Percentiles rank a stretch among this genome's conserved stretches.
Evolutionary conservation across 2,888 invertebrate genomes (phyloP).

Genomic region (Calameuta filiformis): DNA sequence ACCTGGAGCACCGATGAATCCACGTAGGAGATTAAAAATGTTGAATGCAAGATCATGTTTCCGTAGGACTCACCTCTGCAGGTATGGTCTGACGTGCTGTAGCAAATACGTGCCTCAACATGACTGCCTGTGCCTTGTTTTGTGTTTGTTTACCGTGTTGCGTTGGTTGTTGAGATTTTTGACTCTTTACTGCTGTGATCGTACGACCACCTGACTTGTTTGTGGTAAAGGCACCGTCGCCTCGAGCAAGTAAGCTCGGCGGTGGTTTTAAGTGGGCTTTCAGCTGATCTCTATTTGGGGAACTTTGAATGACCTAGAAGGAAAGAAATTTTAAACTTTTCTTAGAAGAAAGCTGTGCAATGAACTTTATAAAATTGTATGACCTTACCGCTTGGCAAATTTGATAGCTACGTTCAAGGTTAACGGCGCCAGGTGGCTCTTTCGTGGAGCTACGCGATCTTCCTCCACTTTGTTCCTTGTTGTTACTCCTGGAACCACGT

Average conservation of each 20-base stretch:
- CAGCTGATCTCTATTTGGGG: constrained; percentile 88
- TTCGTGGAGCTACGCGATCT: constrained; percentile 72
- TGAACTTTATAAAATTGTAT: too few relatives aligned
- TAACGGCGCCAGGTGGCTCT: constrained; percentile 90
- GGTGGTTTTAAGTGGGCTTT: constrained; percentile 88
- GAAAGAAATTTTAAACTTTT: not conserved
- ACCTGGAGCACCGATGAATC: too few relatives aligned
- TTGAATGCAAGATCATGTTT: not conserved
- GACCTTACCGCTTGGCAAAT: constrained; percentile 83
- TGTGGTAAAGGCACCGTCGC: constrained; percentile 56
- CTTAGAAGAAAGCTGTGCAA: too few relatives aligned
- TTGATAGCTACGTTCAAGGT: constrained; percentile 93
- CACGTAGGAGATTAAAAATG: not conserved
- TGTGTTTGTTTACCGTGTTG: constrained; percentile 50
- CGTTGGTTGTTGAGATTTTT: constrained; percentile 51
- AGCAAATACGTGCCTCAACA: constrained; percentile 59
- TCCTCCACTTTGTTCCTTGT: constrained; percentile 56
- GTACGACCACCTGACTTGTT: constrained; percentile 58
- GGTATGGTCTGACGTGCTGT: constrained; percentile 56
- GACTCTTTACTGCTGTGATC: constrained; percentile 57
- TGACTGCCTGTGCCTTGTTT: constrained; percentile 58
- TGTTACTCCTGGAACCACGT: constrained; percentile 51
- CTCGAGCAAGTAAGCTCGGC: constrained; percentile 76
- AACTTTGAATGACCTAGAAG: constrained; percentile 84
- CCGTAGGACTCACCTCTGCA: constrained; percentile 43